Base-by-base conservation (phyloP, 2,888 invertebrate genomes). In the Smittia aterrima region DNA sequence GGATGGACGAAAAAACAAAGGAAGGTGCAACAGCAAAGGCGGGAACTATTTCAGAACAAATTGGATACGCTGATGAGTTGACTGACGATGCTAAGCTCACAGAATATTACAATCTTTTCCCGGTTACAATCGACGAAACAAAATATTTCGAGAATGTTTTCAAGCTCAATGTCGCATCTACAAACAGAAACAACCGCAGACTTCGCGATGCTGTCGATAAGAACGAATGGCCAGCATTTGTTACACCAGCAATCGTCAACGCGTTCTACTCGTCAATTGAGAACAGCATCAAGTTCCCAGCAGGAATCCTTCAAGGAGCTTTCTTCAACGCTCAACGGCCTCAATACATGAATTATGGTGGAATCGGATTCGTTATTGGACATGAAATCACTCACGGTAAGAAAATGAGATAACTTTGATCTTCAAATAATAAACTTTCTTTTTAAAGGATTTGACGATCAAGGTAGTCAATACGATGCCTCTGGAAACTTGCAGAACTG, bases 11-110 rank as follows among this genome's bases (percentile, higher is more conserved):
- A 2, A 6, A n/a, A 1, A 72, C 72, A 0, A 72, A 72, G 18
- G 1, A 13, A 24, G 38, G 18, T 20, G 72, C 72, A 38, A 54
- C 92, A 75, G 88, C 90, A 75, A 95, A 95, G 80, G 70, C 54
- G 20, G 72, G 40, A 1, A 22, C 54, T 6, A 47, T n/a, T 47
- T 47, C 16, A 38, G 40, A 20, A 24, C 72, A 72, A 72, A 72
- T 72, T n/a, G 72, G 54, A 22, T 72, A 20, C 9, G 58, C 72
- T 24, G 72, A 58, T 16, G 72, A 72, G 16, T 27, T 70, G 11
- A n/a, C 25, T 1, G 54, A 70, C 22, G 54, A 70, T 54, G 27
- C 53, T 11, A 54, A 32, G 27, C 32, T 70, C n/a, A 11, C 1
- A 11, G 20, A 27, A 11, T 70, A 54, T 18, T 70, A 70, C 18